Percentiles rank a stretch among this genome's conserved stretches.
phyloP scores from a whole-genome alignment of 2,797 vertebrate genomes.

The Synanceia verrucosa region DNA sequence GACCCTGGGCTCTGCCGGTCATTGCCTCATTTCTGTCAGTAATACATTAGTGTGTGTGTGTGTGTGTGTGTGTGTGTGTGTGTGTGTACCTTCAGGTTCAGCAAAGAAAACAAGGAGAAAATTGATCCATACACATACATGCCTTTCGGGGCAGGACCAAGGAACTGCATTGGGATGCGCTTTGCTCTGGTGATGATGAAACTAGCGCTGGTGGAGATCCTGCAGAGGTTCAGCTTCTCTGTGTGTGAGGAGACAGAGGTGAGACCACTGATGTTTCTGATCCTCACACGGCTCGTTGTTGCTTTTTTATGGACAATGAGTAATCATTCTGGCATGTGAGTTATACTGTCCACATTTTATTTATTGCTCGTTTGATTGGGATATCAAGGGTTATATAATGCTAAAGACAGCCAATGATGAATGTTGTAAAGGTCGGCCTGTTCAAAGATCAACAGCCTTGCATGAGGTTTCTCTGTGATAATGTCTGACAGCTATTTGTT shows the following conservation, averaged over 20 bases:
- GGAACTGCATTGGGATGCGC: conserved; percentile 89
- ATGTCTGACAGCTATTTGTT: not conserved
- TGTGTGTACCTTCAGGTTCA: conserved; percentile 76
- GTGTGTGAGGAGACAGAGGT: conserved; percentile 85
- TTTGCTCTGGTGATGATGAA: conserved; percentile 85
- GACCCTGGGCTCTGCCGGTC: not conserved
- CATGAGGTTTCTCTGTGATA: not conserved
- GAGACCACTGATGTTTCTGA: conserved; percentile 43
- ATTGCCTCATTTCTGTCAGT: not conserved
- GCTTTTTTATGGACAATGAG: not conserved
- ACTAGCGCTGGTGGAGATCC: conserved; percentile 75
- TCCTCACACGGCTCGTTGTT: not conserved
- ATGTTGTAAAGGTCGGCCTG: not conserved
- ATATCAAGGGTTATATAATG: conserved; percentile 8
- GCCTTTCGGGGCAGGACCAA: conserved; percentile 85
- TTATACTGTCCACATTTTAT: not conserved
- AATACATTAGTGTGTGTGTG: not conserved
- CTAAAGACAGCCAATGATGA: not conserved
- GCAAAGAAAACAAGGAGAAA: conserved; percentile 78
- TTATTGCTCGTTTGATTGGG: not conserved
- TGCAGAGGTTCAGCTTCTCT: conserved; percentile 81
- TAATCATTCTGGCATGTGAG: not conserved
- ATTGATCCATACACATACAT: conserved; percentile 82
- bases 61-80: not conserved
- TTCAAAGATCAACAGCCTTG: conserved; percentile 26